Base-by-base conservation (phyloP, 2,113 vertebrate genomes). In the Apodemus sylvaticus region DNA sequence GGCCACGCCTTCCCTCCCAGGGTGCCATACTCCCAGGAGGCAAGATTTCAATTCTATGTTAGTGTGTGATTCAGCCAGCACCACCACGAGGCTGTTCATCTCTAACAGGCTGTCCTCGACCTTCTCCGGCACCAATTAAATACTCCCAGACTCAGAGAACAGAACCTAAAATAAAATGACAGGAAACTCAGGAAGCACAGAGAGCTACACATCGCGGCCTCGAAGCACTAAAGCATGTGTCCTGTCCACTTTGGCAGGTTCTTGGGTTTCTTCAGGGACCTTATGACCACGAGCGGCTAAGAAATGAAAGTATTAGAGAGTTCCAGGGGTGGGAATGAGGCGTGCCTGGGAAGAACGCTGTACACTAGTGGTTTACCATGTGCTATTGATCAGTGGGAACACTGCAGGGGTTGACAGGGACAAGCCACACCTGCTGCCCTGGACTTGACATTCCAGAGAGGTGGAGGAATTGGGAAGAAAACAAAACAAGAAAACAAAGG, bases 321-420 rank as follows among this genome's bases (percentile, higher is more conserved):
- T n/a, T 17, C 48, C 17, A 16, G 10, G 19, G 14, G 4, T 14
- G 22, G 77, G 12, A 64, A 1, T n/a, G 62, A 92, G 62, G 58
- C 45, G 42, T 4, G 51, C 39, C 53, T 51, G 0, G 11, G 70
- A 34, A 73, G 1, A 48, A 58, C 0, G 0, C 10, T 22, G 2
- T 31, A 0, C 4, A 58, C 11, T 64, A n/a, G 22, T 31, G n/a
- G 1, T 76, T 51, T 19, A 1, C 81, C 81, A 5, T 9, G 36
- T 42, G 22, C 45, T 3, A 0, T 29, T 0, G 31, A 70, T 5
- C 3, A 2, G 13, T 0, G 2, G 39, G 66, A 76, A n/a, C 0
- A 31, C 1, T 8, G 62, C 8, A 2, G 14, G 16, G 22, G 66
- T 9, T 2, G 26, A 26, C 51, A 45, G 42, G 26, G 9, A 66